Percentiles rank a stretch among this genome's conserved stretches.
phyloP scores from a whole-genome alignment of 2,113 vertebrate species.

The Pogona vitticeps region DNA sequence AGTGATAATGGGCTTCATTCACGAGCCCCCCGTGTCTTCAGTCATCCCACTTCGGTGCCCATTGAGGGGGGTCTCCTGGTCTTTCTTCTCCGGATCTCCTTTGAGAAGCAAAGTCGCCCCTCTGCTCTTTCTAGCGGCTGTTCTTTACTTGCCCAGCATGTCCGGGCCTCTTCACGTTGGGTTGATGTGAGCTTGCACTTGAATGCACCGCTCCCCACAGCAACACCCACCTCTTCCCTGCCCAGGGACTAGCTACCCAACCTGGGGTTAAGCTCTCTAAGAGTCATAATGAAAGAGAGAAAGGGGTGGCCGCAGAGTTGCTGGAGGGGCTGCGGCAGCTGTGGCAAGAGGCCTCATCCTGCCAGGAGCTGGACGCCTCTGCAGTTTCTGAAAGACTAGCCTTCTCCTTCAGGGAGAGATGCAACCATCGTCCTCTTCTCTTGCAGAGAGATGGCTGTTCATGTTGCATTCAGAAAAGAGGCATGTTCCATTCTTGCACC shows the following conservation, averaged over 20 bases:
- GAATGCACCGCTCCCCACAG: not conserved
- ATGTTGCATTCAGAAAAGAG: not conserved
- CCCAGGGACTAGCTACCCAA: not conserved
- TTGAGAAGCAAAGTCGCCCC: not conserved
- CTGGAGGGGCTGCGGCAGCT: not conserved
- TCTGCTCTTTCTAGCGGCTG: no score
- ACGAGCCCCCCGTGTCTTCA: no score
- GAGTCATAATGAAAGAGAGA: slow-evolving; percentile 59
- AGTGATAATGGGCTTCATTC: no score
- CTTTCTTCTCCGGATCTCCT: not conserved
- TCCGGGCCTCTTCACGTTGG: slow-evolving; percentile 15
- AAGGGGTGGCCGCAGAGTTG: slow-evolving; percentile 62
- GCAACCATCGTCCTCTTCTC: not conserved
- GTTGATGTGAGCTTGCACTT: not conserved
- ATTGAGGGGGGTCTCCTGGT: not conserved
- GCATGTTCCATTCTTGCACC: not conserved
- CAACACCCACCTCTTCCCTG: not conserved
- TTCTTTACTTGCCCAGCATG: not conserved
- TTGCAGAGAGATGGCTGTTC: not conserved
- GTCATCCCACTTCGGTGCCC: no score
- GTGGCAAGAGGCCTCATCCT: not conserved
- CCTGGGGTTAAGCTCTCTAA: slow-evolving; percentile 26
- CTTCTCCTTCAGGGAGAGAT: not conserved
- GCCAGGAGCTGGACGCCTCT: no score
- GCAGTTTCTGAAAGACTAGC: not conserved